A percentile compares a stretch with the other conserved stretches of the same genome.
Evolutionary conservation across 2,113 vertebrate genomes (phyloP).

Genomic region (Aramus guarauna): DNA sequence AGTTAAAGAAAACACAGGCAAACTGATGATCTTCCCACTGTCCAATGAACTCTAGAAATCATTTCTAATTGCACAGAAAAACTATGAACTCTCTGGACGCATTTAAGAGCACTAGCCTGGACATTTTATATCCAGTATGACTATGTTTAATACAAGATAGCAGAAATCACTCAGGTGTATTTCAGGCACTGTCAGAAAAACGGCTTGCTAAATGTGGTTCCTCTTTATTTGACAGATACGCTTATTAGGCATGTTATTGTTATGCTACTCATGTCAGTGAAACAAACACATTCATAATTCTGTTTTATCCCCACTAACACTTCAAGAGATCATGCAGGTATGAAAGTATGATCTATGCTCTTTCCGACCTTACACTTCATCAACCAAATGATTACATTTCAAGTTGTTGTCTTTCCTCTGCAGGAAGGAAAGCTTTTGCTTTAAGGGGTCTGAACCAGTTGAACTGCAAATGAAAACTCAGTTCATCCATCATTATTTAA

Average conservation of each 20-base stretch:
- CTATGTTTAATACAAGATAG: background rate
- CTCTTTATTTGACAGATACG: background rate
- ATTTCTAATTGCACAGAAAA: background rate
- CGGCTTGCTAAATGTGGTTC: background rate
- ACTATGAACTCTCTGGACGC: background rate
- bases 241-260: background rate
- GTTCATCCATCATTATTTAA: background rate
- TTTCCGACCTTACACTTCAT: background rate
- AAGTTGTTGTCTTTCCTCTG: background rate
- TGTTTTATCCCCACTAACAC: background rate
- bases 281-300: slow-evolving; percentile 14
- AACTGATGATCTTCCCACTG: background rate
- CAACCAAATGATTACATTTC: background rate
- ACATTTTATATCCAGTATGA: background rate
- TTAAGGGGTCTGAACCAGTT: background rate
- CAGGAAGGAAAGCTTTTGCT: background rate
- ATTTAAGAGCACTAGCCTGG: background rate
- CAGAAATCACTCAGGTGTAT: background rate
- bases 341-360: background rate
- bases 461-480: background rate
- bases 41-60: background rate
- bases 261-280: background rate
- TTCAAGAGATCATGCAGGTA: slow-evolving; percentile 8
- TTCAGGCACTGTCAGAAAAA: background rate
- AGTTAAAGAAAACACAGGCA: background rate